Evolutionary conservation across 2,888 invertebrate species (phyloP).

Genomic region (Unio pictorum): DNA sequence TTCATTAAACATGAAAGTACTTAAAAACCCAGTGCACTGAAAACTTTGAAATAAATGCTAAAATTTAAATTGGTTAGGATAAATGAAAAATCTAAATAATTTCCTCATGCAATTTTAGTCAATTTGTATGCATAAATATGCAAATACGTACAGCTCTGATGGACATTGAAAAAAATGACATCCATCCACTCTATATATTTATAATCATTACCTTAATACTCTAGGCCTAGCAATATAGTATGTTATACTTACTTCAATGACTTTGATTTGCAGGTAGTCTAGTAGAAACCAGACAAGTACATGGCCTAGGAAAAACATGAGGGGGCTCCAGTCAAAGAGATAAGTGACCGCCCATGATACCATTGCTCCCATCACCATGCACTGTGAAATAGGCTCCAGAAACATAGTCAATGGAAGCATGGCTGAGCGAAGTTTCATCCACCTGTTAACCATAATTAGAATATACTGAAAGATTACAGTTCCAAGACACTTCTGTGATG

Average conservation of each 20-base stretch:
- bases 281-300: slow-evolving; percentile 94
- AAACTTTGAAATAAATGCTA: no score
- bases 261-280: slow-evolving; percentile 88
- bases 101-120: no score
- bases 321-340: slow-evolving; percentile 89
- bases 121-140: no score
- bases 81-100: no score
- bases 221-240: background rate
- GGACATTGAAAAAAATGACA: no score
- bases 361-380: slow-evolving; percentile 91
- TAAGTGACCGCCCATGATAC: slow-evolving; percentile 88
- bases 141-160: no score
- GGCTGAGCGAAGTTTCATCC: slow-evolving; percentile 96
- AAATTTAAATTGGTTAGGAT: no score
- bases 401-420: slow-evolving; percentile 94
- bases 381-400: slow-evolving; percentile 95
- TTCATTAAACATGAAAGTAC: no score
- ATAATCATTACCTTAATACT: no score
- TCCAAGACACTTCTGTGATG: no score
- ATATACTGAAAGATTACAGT: slow-evolving; percentile 1
- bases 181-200: no score
- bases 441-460: slow-evolving; percentile 75
- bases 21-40: no score
- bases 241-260: slow-evolving; percentile 46
- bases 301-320: slow-evolving; percentile 94